phyloP scores from a whole-genome alignment of 2,888 invertebrate species.

The Caenorhabditis auriculariae region DNA sequence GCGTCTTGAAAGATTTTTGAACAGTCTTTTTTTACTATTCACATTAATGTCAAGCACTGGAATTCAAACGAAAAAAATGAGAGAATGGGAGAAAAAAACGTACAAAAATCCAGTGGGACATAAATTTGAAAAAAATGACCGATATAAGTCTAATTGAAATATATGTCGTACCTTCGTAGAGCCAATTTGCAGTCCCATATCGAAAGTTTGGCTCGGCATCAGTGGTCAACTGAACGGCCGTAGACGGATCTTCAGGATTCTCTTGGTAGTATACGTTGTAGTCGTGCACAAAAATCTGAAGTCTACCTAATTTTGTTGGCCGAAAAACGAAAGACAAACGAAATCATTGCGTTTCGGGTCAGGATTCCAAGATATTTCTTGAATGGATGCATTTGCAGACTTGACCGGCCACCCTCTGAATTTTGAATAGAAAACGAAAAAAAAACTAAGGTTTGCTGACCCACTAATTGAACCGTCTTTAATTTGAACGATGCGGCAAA shows the following conservation, averaged over 20 bases:
- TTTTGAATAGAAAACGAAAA: not conserved
- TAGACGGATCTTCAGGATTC: constrained; percentile 34
- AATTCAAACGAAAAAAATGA: too few species aligned
- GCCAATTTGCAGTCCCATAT: constrained; percentile 44
- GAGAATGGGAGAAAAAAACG: too few species aligned
- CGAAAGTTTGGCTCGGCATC: constrained; percentile 29
- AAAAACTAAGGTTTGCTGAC: not conserved
- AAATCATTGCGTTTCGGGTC: constrained; percentile 28
- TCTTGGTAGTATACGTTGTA: constrained; percentile 44
- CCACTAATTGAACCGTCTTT: constrained; percentile 9
- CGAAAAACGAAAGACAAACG: constrained; percentile 5
- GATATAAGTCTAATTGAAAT: not conserved
- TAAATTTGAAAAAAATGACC: not conserved
- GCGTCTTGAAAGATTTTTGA: too few species aligned
- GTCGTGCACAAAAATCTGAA: constrained; percentile 23
- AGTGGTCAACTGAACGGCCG: constrained; percentile 29
- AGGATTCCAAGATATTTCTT: constrained; percentile 41
- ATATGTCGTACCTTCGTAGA: constrained; percentile 34
- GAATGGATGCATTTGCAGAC: constrained; percentile 27
- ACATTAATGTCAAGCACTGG: too few species aligned
- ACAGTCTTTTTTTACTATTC: too few species aligned
- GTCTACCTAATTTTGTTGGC: not conserved
- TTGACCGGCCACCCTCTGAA: constrained; percentile 27
- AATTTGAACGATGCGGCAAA: constrained; percentile 24
- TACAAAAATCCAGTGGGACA: too few species aligned